Conservation (phyloP, 2,113 vertebrate genomes). For the Sorex fumeus region DNA sequence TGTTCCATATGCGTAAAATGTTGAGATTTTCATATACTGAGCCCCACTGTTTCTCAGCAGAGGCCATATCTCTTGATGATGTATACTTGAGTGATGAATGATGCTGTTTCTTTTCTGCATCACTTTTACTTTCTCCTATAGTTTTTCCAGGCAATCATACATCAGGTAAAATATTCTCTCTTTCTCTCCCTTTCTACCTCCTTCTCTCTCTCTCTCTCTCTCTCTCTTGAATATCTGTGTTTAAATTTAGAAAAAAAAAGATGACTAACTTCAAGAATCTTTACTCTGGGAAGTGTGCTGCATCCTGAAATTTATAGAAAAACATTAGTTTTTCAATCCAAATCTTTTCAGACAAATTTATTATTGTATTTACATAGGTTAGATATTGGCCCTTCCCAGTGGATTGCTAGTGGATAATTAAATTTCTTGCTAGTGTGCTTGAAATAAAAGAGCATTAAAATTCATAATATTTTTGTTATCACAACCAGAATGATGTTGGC, state of each 20-base stretch:
- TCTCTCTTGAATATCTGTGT: background rate
- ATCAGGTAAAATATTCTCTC: background rate
- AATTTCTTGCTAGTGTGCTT: constrained; percentile 47
- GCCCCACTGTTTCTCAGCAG: background rate
- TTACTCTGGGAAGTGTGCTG: background rate
- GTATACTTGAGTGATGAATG: background rate
- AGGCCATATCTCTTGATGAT: background rate
- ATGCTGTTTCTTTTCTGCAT: background rate
- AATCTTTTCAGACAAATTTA: constrained; percentile 42
- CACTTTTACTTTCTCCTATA: background rate
- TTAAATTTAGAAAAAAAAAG: constrained; percentile 8
- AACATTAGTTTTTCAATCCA: background rate
- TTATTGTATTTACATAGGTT: constrained; percentile 50
- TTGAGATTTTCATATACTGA: background rate
- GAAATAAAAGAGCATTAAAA: constrained; percentile 62
- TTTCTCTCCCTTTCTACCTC: background rate
- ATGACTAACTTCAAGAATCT: constrained; percentile 15
- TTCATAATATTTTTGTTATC: constrained; percentile 39
- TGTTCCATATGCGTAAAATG: background rate
- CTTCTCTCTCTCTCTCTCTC: background rate
- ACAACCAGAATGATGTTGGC: background rate
- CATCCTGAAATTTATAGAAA: background rate
- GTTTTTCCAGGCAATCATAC: background rate
- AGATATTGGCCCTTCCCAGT: background rate
- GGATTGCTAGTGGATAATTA: constrained; percentile 64